A percentile compares a stretch with the other conserved stretches of the same genome.
These are phyloP conservation scores for Strigamia maritima DNA, from an alignment of 2,888 invertebrate species.

Conservation along the genomic window DNA sequence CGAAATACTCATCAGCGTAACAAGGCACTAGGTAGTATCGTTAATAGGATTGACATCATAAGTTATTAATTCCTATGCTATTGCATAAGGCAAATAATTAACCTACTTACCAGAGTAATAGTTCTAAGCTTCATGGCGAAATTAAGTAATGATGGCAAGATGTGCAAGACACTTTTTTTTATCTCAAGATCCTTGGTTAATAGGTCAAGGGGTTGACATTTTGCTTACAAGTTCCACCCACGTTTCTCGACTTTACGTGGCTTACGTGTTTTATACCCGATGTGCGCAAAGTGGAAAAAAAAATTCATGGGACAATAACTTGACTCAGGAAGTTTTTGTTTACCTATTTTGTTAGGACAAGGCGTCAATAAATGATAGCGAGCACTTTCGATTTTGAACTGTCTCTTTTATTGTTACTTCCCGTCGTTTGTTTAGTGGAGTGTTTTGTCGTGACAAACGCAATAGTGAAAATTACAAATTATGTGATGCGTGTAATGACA, in stretches of 20 bases:
- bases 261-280: neutral
- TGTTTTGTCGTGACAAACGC: neutral
- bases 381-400: neutral
- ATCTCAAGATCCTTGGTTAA: neutral
- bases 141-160: neutral
- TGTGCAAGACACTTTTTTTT: neutral
- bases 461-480: neutral
- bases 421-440: neutral
- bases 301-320: neutral
- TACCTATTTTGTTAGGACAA: neutral
- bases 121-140: neutral
- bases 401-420: neutral
- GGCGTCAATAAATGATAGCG: neutral
- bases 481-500: neutral
- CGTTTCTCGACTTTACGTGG: neutral
- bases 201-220: slow-evolving; percentile 18
- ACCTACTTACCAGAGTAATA: slow-evolving; percentile 5
- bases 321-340: neutral
- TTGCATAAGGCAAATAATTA: neutral
- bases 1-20: neutral
- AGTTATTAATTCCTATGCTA: neutral
- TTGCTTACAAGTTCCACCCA: neutral
- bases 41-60: neutral
- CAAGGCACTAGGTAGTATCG: neutral
- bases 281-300: neutral